phyloP scores from a whole-genome alignment of 1,140 invertebrate species.

The Anadara kagoshimensis region DNA sequence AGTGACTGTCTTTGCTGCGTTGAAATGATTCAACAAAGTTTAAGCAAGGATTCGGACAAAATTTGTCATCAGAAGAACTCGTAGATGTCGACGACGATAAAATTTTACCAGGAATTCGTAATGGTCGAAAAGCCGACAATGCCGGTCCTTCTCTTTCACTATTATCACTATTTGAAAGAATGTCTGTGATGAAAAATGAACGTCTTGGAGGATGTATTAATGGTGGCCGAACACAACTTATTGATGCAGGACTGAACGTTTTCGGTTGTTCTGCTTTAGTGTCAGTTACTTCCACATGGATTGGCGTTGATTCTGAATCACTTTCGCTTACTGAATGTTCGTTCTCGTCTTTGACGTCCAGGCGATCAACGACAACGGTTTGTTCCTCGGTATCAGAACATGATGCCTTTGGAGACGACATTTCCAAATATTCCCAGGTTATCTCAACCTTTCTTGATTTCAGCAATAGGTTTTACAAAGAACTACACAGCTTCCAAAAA shows the following conservation, averaged over 20 bases:
- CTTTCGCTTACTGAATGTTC: not conserved
- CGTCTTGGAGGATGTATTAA: constrained; percentile 19
- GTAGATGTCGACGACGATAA: constrained; percentile 5
- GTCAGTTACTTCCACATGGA: not conserved
- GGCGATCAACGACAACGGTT: constrained; percentile 23
- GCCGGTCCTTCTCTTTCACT: not conserved
- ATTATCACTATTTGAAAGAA: constrained; percentile 23
- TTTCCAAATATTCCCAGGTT: too few species aligned
- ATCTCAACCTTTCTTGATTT: too few species aligned
- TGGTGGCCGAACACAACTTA: not conserved
- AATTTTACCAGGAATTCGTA: constrained; percentile 20
- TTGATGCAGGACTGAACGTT: not conserved
- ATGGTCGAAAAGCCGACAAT: constrained; percentile 30
- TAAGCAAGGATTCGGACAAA: not conserved
- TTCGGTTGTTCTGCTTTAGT: not conserved
- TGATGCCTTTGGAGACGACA: not conserved
- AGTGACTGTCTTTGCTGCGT: constrained; percentile 10
- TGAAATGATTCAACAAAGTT: constrained; percentile 15
- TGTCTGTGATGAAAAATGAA: constrained; percentile 38
- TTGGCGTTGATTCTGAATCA: not conserved
- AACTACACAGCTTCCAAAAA: too few species aligned
- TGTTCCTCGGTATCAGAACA: not conserved
- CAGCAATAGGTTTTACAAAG: too few species aligned
- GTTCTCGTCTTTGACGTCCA: constrained; percentile 24
- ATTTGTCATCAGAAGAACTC: constrained; percentile 3